These are phyloP conservation scores for Anodontia alba DNA, from an alignment of 2,888 invertebrate genomes.

Conservation along the genomic window DNA sequence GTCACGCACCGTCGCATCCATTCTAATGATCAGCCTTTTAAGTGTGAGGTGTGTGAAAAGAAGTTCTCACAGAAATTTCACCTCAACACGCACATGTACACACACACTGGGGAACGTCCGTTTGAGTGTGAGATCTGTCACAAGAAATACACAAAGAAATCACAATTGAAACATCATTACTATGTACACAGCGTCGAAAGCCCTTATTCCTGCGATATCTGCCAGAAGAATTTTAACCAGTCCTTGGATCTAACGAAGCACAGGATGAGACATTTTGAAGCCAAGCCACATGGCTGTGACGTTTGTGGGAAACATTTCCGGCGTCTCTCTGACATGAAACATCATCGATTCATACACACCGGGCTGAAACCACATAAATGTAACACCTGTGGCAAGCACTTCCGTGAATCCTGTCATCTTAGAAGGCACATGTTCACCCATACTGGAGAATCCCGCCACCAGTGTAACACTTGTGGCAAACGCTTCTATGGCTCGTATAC, in stretches of 20 bases:
- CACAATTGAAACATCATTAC: constrained; percentile 18
- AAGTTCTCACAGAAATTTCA: constrained; percentile 1
- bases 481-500: neutral
- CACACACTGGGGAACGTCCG: neutral
- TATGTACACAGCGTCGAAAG: constrained; percentile 19
- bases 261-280: constrained; percentile 8
- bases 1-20: constrained; percentile 9
- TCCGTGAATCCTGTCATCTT: neutral
- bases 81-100: neutral
- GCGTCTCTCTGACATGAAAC: neutral
- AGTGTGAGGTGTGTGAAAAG: constrained; percentile 6
- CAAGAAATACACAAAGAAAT: constrained; percentile 18
- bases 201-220: constrained; percentile 20
- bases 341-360: neutral
- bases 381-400: neutral
- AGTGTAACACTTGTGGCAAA: neutral
- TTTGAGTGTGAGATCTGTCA: constrained; percentile 16
- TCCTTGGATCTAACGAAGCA: constrained; percentile 4
- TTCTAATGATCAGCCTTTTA: neutral
- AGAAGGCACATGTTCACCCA: neutral
- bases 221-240: constrained; percentile 5
- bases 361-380: neutral
- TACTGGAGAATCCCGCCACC: constrained; percentile 1
- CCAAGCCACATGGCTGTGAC: neutral
- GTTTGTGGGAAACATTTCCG: neutral